Conservation (phyloP, 1,140 invertebrate genomes). For the Solenopsis fugax region DNA sequence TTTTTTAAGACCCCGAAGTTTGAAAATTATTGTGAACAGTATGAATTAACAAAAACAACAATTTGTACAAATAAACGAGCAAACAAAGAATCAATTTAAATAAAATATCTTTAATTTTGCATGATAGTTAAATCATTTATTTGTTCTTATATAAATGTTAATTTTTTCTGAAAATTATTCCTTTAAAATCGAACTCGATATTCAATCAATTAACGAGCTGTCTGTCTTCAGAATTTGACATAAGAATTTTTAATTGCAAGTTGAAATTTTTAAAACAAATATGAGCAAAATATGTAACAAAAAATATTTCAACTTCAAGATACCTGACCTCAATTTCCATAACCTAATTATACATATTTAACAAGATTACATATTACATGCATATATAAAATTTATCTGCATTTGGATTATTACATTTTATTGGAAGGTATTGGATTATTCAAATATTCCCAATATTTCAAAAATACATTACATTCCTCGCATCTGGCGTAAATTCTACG, state of each 20-base stretch:
- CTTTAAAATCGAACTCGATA: not conserved
- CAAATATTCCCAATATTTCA: not conserved
- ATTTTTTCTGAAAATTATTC: not conserved
- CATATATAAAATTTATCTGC: not conserved
- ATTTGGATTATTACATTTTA: slow-evolving; percentile 11
- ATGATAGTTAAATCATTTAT: too few species aligned
- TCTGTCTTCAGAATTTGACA: not conserved
- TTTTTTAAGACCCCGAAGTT: too few species aligned
- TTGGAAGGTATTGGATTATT: not conserved
- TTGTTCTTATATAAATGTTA: too few species aligned
- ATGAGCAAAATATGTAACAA: not conserved
- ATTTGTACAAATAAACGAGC: too few species aligned
- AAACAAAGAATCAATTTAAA: too few species aligned
- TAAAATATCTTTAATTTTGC: too few species aligned
- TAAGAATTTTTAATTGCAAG: not conserved
- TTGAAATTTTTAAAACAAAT: not conserved
- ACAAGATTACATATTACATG: not conserved
- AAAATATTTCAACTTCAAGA: not conserved
- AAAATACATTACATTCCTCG: not conserved
- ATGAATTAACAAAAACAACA: too few species aligned
- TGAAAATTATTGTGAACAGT: too few species aligned
- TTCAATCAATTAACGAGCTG: not conserved
- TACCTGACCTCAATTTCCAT: not conserved
- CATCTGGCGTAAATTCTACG: not conserved
- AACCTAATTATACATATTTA: not conserved